Conservation (phyloP, 2,797 vertebrate genomes). For the Aeoliscus strigatus region DNA sequence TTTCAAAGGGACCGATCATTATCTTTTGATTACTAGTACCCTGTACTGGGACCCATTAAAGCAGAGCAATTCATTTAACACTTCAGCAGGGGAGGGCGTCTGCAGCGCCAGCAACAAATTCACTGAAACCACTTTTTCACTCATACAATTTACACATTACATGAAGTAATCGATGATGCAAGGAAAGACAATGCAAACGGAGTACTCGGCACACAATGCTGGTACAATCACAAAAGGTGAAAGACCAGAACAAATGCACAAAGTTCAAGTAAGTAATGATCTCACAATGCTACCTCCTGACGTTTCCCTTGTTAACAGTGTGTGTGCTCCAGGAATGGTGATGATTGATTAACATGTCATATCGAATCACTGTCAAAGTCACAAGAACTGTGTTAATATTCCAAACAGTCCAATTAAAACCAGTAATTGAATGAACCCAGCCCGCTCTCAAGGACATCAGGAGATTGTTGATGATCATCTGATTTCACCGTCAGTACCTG, state of each 20-base stretch:
- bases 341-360: conserved; percentile 72
- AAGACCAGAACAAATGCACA: conserved; percentile 38
- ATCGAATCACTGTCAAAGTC: conserved; percentile 67
- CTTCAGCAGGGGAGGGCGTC: conserved; percentile 55
- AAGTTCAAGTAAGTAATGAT: conserved; percentile 26
- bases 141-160: conserved; percentile 64
- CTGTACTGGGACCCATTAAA: conserved; percentile 72
- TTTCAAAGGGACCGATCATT: conserved; percentile 78
- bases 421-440: conserved; percentile 57
- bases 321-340: conserved; percentile 33
- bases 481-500: conserved; percentile 13
- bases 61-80: conserved; percentile 76
- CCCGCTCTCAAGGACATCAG: conserved; percentile 56
- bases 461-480: conserved; percentile 21
- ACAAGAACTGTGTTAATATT: conserved; percentile 44
- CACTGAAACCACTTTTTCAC: conserved; percentile 61
- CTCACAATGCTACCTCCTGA: background rate
- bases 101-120: conserved; percentile 61
- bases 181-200: conserved; percentile 24
- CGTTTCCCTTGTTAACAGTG: background rate
- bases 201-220: conserved; percentile 3
- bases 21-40: conserved; percentile 79
- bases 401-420: conserved; percentile 60
- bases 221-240: conserved; percentile 24
- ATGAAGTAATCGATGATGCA: conserved; percentile 41